Evolutionary conservation across 1,140 invertebrate species (phyloP).

Genomic region (Cepaea nemoralis): DNA sequence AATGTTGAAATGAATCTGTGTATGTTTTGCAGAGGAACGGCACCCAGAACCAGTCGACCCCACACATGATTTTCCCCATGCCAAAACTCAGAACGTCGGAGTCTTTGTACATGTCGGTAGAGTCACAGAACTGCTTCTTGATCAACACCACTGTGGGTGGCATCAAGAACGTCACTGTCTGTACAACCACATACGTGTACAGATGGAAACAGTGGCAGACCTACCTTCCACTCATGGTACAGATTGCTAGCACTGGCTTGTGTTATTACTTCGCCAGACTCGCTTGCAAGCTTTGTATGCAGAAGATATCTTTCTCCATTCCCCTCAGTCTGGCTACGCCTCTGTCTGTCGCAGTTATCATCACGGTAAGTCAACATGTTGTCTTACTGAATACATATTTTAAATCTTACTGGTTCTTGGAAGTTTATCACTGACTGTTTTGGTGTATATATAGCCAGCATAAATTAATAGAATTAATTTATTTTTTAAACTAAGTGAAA

Average conservation of each 20-base stretch:
- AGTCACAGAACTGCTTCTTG: conserved; percentile 44
- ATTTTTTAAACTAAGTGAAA: too few species aligned
- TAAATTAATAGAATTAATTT: too few species aligned
- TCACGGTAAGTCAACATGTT: conserved; percentile 39
- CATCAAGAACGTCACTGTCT: conserved; percentile 47
- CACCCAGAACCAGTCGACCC: background rate
- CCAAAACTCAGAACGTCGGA: background rate
- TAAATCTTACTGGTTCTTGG: too few species aligned
- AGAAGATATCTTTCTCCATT: conserved; percentile 59
- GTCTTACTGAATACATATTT: background rate
- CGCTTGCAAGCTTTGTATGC: conserved; percentile 68
- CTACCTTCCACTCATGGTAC: conserved; percentile 54
- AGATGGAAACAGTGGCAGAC: conserved; percentile 48
- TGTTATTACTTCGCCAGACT: conserved; percentile 62
- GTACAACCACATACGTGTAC: conserved; percentile 45
- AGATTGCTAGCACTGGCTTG: conserved; percentile 53
- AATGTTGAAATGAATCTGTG: too few species aligned
- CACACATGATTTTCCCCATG: background rate
- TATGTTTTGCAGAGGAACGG: too few species aligned
- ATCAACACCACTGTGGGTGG: conserved; percentile 39
- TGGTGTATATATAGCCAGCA: too few species aligned
- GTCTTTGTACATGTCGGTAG: conserved; percentile 39
- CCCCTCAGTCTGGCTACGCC: conserved; percentile 63
- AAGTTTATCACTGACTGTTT: too few species aligned
- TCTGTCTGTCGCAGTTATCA: conserved; percentile 53